Evolutionary conservation across 2,888 invertebrate species (phyloP), one percentile per base, ranked within the genome.

Genomic region (Drosophila kuntzei): DNA sequence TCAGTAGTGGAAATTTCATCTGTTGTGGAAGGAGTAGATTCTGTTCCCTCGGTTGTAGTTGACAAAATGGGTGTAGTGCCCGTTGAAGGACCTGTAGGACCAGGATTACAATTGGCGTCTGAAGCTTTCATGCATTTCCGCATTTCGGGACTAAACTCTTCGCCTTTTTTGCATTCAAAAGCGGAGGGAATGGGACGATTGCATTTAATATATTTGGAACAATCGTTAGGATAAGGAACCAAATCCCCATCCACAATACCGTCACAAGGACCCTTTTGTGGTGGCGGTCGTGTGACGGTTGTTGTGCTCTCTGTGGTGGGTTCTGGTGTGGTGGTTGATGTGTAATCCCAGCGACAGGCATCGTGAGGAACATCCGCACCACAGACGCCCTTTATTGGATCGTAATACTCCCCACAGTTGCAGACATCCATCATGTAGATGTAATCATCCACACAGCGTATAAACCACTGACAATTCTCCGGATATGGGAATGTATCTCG

Each of bases 201-300:
- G 27, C 89, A 89, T 11, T 77, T 36, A 2, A 90, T 90, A 20
- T 80, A 89, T 51, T 90, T 89, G 3, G 71, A 60, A 47, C 89
- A 89, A 39, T 90, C 89, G 25, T 81, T 59, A 16, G 89, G 89
- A 65, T 89, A 89, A 0, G 84, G 65, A 4, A 89, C 88, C 18
- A 68, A 27, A 0, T 46, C 70, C 2, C 77, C 82, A 11, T 76
- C 54, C 1, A 16, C 47, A 0, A 49, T 62, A 54, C 65, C 71
- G 32, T 79, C 86, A 27, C 89, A 89, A 0, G 85, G 89, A 16
- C 75, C 79, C 46, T 73, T 73, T 8, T 81, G 88, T 0, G 86
- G 73, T 0, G 86, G 89, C 0, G 85, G 89, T 1, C 83, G 54
- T 1, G 79, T 89, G 0, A 67, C 66, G 0, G 81, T 25, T 25